Percentiles rank a stretch among this genome's conserved stretches.
Conservation (phyloP, 2,888 invertebrate genomes). For the Ochropleura plecta region DNA sequence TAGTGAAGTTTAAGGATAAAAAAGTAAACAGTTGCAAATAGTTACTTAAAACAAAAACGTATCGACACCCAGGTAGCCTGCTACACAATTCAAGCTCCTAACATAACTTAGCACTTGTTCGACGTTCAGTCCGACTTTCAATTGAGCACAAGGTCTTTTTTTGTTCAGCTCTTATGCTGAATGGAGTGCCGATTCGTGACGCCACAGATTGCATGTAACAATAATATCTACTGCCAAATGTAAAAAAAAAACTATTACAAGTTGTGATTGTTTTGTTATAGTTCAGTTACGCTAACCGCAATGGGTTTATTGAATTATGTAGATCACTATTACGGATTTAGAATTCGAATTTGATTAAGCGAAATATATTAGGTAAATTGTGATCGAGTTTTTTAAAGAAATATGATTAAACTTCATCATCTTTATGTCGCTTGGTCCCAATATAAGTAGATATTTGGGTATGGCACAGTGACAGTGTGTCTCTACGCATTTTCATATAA, state of each 20-base stretch:
- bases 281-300: not conserved
- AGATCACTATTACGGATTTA: slow-evolving; percentile 26
- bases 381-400: not conserved
- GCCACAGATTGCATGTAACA: slow-evolving; percentile 58
- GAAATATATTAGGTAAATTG: not conserved
- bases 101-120: slow-evolving; percentile 29
- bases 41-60: not conserved
- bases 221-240: slow-evolving; percentile 15
- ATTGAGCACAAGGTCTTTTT: slow-evolving; percentile 62
- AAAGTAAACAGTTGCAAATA: not conserved
- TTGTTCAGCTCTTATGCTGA: slow-evolving; percentile 54
- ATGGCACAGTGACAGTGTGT: not conserved
- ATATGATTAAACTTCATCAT: not conserved
- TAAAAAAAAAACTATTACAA: slow-evolving; percentile 1
- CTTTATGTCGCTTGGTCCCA: not conserved
- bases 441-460: not conserved
- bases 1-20: not conserved
- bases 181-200: slow-evolving; percentile 51
- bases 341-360: not conserved
- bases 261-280: slow-evolving; percentile 29
- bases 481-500: not conserved
- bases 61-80: not conserved
- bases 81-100: slow-evolving; percentile 12
- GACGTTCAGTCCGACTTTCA: slow-evolving; percentile 55
- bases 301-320: slow-evolving; percentile 13